These are phyloP conservation scores for Bruchidius siliquastri DNA, from an alignment of 2,888 invertebrate genomes.

Conservation along the genomic window DNA sequence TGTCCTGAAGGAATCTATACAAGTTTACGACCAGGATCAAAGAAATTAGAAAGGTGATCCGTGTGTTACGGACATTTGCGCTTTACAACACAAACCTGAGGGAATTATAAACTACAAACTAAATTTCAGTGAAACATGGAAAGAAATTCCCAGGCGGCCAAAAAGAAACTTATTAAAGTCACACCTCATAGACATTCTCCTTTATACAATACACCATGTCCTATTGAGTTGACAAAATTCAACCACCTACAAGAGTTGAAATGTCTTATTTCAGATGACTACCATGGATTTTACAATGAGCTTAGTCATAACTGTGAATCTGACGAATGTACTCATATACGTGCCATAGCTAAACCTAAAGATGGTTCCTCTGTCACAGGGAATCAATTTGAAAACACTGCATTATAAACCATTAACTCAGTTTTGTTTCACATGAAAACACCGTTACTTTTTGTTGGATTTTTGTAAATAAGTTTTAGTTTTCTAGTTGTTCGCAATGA, in stretches of 20 bases:
- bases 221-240: slow-evolving; percentile 6
- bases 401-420: no score
- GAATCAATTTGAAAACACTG: no score
- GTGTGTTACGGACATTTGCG: slow-evolving; percentile 13
- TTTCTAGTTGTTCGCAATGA: no score
- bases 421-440: no score
- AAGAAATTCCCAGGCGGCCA: no score
- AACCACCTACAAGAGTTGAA: slow-evolving; percentile 18
- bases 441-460: no score
- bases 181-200: neutral
- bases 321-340: no score
- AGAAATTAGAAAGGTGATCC: slow-evolving; percentile 18
- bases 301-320: no score
- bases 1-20: slow-evolving; percentile 6
- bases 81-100: slow-evolving; percentile 16
- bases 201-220: slow-evolving; percentile 11
- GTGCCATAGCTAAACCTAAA: no score
- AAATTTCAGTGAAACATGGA: slow-evolving; percentile 14
- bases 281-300: slow-evolving; percentile 3
- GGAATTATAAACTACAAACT: slow-evolving; percentile 16
- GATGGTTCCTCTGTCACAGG: no score
- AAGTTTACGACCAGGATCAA: slow-evolving; percentile 18
- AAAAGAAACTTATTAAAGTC: no score
- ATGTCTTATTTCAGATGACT: slow-evolving; percentile 14
- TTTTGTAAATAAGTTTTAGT: no score